phyloP scores from a whole-genome alignment of 2,888 invertebrate genomes.

The Limnephilus auricula region DNA sequence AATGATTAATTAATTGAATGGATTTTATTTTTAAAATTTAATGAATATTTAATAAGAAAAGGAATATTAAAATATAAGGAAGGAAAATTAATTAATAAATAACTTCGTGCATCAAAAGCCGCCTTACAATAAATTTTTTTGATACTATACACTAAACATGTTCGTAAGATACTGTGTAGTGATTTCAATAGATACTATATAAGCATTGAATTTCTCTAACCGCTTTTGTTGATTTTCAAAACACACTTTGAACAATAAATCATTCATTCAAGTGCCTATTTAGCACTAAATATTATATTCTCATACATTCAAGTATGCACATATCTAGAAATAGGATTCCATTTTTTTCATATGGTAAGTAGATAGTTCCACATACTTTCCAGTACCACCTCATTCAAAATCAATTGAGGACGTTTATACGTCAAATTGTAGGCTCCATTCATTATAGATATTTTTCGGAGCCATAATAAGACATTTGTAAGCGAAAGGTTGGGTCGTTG shows the following conservation, averaged over 20 bases:
- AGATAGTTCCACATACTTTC: neutral
- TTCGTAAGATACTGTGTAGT: neutral
- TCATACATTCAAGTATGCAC: neutral
- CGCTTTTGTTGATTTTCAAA: neutral
- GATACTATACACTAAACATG: too few relatives aligned
- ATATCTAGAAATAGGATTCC: neutral
- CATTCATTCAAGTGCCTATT: neutral
- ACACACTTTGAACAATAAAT: neutral
- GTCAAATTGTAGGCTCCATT: neutral
- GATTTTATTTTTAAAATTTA: too few relatives aligned
- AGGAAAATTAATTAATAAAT: too few relatives aligned
- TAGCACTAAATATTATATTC: neutral
- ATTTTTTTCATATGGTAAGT: neutral
- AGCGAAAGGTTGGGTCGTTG: slow-evolving; percentile 5
- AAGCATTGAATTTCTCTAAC: neutral
- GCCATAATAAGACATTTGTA: slow-evolving; percentile 29
- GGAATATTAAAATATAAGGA: too few relatives aligned
- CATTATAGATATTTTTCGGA: neutral
- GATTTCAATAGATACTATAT: neutral
- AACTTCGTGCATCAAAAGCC: too few relatives aligned
- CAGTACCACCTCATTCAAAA: neutral
- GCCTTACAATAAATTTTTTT: too few relatives aligned
- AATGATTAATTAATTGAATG: too few relatives aligned
- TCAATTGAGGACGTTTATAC: neutral
- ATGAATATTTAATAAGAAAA: too few relatives aligned